A percentile compares a stretch with the other conserved stretches of the same genome.
Evolutionary conservation across 2,888 invertebrate species (phyloP).

Genomic region (Mythimna vitellina): DNA sequence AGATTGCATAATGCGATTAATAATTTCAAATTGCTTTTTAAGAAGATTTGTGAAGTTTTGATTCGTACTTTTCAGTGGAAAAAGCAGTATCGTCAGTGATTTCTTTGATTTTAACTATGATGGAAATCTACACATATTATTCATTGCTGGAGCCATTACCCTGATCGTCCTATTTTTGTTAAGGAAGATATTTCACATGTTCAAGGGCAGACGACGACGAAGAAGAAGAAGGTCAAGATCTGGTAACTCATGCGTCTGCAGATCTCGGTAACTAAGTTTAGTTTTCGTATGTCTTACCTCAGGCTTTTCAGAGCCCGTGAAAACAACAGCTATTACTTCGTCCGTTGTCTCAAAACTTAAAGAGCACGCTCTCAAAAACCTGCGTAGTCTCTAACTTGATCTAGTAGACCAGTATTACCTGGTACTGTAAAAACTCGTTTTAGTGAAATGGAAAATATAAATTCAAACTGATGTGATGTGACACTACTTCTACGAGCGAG

Average conservation of each 20-base stretch:
- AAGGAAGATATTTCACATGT: neutral
- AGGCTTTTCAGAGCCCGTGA: neutral
- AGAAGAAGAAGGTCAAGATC: conserved; percentile 2
- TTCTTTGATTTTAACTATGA: conserved; percentile 2
- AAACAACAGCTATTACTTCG: neutral
- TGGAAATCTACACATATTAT: conserved; percentile 5
- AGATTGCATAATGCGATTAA: neutral
- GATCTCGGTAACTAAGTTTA: neutral
- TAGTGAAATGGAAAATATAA: too few relatives aligned
- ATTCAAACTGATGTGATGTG: neutral
- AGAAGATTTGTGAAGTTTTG: neutral
- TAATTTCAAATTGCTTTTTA: neutral
- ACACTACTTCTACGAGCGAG: neutral
- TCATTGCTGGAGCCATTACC: conserved; percentile 1
- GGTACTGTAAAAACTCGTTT: neutral
- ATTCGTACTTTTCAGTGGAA: neutral
- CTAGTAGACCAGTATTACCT: neutral
- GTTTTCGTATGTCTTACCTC: neutral
- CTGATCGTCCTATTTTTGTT: conserved; percentile 23
- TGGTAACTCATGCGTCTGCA: neutral
- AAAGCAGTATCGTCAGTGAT: accelerated
- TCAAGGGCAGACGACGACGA: neutral
- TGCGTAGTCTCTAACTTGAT: neutral
- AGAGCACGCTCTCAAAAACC: neutral
- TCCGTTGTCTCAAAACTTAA: neutral